phyloP scores from a whole-genome alignment of 1,140 invertebrate species.

The Drosophila ercepeae region DNA sequence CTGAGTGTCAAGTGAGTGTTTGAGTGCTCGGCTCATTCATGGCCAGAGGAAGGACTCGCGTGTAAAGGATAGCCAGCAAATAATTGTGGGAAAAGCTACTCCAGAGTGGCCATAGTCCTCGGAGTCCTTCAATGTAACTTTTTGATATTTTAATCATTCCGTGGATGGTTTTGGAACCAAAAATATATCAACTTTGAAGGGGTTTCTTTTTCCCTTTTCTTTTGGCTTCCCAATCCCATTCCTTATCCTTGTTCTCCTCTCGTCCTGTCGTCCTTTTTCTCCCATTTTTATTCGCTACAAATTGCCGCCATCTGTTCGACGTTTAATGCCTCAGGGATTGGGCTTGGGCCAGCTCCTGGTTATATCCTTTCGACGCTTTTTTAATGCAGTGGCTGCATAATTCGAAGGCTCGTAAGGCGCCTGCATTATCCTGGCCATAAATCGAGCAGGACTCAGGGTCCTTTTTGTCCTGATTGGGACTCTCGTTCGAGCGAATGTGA shows the following conservation, averaged over 20 bases:
- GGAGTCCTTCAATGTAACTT: not conserved
- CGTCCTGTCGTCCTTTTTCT: not conserved
- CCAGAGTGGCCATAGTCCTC: not conserved
- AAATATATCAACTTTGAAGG: not conserved
- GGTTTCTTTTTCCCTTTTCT: not conserved
- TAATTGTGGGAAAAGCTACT: slow-evolving; percentile 8
- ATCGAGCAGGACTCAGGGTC: slow-evolving; percentile 43
- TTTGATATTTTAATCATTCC: not conserved
- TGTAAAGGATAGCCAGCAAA: slow-evolving; percentile 39
- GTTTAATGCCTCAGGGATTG: slow-evolving; percentile 54
- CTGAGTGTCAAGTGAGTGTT: slow-evolving; percentile 56
- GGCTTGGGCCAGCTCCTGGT: slow-evolving; percentile 15
- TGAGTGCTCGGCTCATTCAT: slow-evolving; percentile 62
- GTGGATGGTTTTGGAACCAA: not conserved
- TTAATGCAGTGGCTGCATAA: slow-evolving; percentile 79
- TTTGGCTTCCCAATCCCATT: not conserved
- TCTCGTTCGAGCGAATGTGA: slow-evolving; percentile 16
- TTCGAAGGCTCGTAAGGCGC: slow-evolving; percentile 74
- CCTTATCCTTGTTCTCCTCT: not conserved
- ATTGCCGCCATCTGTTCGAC: slow-evolving; percentile 76
- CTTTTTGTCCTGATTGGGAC: not conserved
- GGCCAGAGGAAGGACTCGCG: slow-evolving; percentile 42
- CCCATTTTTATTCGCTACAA: slow-evolving; percentile 62
- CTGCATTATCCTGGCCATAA: slow-evolving; percentile 77
- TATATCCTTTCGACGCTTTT: slow-evolving; percentile 61